phyloP scores from a whole-genome alignment of 2,797 vertebrate genomes.

The Urocyon cinereoargenteus region DNA sequence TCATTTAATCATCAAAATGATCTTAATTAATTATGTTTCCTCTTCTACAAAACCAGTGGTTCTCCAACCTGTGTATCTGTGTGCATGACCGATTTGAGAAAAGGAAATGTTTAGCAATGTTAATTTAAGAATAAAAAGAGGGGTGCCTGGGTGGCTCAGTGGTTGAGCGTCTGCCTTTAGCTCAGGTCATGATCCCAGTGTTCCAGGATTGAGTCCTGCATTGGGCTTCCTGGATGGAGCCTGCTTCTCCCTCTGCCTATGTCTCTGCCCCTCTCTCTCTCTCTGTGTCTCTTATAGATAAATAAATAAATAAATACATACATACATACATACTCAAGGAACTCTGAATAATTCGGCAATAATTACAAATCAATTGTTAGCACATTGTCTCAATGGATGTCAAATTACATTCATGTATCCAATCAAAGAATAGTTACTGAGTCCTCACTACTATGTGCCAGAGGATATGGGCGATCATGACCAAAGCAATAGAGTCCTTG shows the following conservation, averaged over 20 bases:
- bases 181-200: too few relatives aligned
- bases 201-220: too few relatives aligned
- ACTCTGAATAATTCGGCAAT: neutral
- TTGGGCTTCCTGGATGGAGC: too few relatives aligned
- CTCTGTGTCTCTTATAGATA: too few relatives aligned
- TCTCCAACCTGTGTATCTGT: neutral
- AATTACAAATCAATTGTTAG: neutral
- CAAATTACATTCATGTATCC: neutral
- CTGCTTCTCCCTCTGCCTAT: too few relatives aligned
- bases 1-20: neutral
- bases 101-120: neutral
- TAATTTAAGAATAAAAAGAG: neutral
- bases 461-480: too few relatives aligned
- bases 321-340: neutral
- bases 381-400: neutral
- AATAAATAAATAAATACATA: too few relatives aligned
- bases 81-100: neutral
- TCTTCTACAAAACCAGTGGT: neutral
- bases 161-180: too few relatives aligned
- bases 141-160: too few relatives aligned
- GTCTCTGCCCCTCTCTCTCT: too few relatives aligned
- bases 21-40: neutral
- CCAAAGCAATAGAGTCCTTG: neutral
- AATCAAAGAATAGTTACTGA: neutral
- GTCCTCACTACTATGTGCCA: neutral